Evolutionary conservation across 1,140 invertebrate genomes (phyloP).

Genomic region (Tyrophagus putrescentiae): DNA sequence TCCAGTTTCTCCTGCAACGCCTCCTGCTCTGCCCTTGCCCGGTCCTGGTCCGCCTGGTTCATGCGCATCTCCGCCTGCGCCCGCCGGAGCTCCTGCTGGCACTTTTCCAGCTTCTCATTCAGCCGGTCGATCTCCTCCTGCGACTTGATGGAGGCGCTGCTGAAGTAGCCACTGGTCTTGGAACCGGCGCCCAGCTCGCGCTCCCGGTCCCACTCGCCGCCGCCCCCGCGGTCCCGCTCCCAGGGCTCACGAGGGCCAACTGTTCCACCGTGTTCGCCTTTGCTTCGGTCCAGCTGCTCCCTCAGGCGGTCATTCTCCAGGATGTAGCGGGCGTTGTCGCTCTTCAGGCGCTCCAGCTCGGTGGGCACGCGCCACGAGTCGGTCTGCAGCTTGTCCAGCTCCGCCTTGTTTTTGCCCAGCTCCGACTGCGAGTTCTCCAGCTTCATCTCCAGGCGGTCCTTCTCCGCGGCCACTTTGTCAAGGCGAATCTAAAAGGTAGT

Average conservation of each 20-base stretch:
- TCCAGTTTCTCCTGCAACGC: conserved; percentile 77
- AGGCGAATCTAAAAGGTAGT: conserved; percentile 47
- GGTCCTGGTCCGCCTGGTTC: conserved; percentile 65
- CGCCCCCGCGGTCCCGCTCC: neutral
- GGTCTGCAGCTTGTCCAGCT: conserved; percentile 71
- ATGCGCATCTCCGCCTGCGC: conserved; percentile 54
- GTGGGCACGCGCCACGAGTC: conserved; percentile 37
- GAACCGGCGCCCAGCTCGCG: conserved; percentile 16
- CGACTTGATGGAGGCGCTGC: neutral
- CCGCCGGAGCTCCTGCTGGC: conserved; percentile 60
- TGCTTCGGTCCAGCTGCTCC: conserved; percentile 27
- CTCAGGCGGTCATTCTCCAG: conserved; percentile 64
- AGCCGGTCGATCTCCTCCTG: conserved; percentile 27
- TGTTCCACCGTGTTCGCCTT: conserved; percentile 13
- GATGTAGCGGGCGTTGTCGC: conserved; percentile 52
- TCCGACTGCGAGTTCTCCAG: conserved; percentile 80
- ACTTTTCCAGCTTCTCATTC: conserved; percentile 72
- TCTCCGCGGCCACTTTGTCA: conserved; percentile 70
- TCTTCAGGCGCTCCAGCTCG: conserved; percentile 28
- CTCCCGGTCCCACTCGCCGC: conserved; percentile 14
- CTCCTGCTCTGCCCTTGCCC: conserved; percentile 60
- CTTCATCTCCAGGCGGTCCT: conserved; percentile 74
- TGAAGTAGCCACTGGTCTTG: conserved; percentile 22
- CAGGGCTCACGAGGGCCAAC: neutral
- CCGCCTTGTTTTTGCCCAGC: conserved; percentile 78